Base-by-base conservation (phyloP, 2,888 invertebrate genomes). In the Sphinx pinastri region DNA sequence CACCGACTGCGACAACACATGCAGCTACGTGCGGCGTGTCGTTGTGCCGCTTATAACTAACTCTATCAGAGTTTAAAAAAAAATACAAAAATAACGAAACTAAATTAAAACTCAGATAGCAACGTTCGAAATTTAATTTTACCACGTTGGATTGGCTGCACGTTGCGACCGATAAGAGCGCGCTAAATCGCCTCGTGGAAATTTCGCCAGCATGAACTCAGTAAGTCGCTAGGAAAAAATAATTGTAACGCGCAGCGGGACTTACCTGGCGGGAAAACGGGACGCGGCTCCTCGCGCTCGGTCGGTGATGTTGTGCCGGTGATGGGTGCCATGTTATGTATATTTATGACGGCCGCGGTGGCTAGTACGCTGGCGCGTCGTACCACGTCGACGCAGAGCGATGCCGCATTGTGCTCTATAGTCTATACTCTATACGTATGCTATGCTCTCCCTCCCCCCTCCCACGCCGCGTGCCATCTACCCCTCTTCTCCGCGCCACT, bases 341-440 rank as follows among this genome's bases (percentile, higher is more conserved):
- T 90, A 89, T 89, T 88, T 89, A 89, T 86, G 84, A 81, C 78
- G 79, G 77, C 73, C 77, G 83, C 73, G 79, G 85, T 73, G 76
- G 81, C 82, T 84, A 88, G 79, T 84, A 85, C 87, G 87, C 88
- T 85, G 88, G 88, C 88, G 90, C 91, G 83, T 84, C 74, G 80
- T 75, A 74, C 79, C 79, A 85, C 90, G 89, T 88, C 92, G 92
- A 81, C 88, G 91, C 92, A 88, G 86, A 83, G 72, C 83, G 85
- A 79, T 90, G 88, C 88, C 92, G 91, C 91, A 93, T 88, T 90
- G 87, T 87, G 87, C 79, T 90, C 88, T 90, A 89, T 88, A 84
- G 80, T 88, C 84, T 84, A 89, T 88, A 84, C 80, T 88, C 84
- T 84, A 84, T 84, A 84, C 83, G 81, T 76, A 79, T 78, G 74